Evolutionary conservation across 2,888 invertebrate species (phyloP), one percentile per base, ranked within the genome.

Genomic region (Drosophila nr. perissopoda): DNA sequence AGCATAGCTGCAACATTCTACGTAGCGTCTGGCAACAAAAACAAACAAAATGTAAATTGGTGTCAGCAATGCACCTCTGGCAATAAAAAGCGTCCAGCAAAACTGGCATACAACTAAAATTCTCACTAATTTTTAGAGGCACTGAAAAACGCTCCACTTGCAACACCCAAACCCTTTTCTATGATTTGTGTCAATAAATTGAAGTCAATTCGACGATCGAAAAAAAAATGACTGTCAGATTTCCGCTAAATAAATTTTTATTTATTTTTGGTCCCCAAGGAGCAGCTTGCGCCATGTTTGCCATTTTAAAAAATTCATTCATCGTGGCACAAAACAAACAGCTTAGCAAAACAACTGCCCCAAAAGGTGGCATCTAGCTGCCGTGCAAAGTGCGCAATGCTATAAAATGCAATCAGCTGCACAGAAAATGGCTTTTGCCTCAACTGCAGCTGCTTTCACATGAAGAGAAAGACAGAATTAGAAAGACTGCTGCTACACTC

Each of bases 381-480:
- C 60, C 59, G 42, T 21, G 27, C 36, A 34, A 10, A 51, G 40
- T 59, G 82, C 78, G 70, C 54, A 75, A 73, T 84, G 85, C 88
- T 89, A 89, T 86, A 89, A 86, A 86, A 87, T 89, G 85, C 90
- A 86, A 86, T 86, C 85, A 86, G 83, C 88, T 87, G 85, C 85
- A 89, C 87, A 85, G 88, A 84, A 86, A 86, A 86, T 89, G 78
- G 83, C 69, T 89, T 85, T 89, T 65, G 78, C 83, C 76, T 87
- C 89, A 89, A 82, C 85, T 68, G 34, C 76, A 54, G 52, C 53
- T 64, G 64, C 45, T 34, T 31, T 25, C 11, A 58, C 18, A 64
- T 45, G 45, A 34, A 38, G 48, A 38, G 36, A 21, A 3, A 21
- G 7, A 59, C 8, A 4, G 34, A 54, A 3, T 16, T 29, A 54